A percentile compares a stretch with the other conserved stretches of the same genome.
phyloP scores from a whole-genome alignment of 2,888 invertebrate species.

The Cheilosia impressa region DNA sequence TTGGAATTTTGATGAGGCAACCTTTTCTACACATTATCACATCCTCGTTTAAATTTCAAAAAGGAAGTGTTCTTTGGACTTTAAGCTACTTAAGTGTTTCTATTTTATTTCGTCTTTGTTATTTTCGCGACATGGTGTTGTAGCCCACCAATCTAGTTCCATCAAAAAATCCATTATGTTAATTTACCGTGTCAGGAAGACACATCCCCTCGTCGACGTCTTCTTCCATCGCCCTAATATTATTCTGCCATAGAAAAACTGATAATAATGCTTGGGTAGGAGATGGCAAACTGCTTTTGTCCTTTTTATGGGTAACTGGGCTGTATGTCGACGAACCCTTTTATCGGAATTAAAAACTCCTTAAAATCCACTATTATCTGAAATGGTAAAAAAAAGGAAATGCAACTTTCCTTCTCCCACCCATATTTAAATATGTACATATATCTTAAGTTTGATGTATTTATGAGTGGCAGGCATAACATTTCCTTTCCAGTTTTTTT shows the following conservation, averaged over 20 bases:
- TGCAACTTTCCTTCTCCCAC: conserved; percentile 38
- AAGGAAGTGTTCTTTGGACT: conserved; percentile 60
- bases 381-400: conserved; percentile 43
- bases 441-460: conserved; percentile 62
- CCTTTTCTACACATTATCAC: conserved; percentile 55
- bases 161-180: conserved; percentile 73
- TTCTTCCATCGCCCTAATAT: conserved; percentile 50
- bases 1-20: conserved; percentile 53
- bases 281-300: conserved; percentile 71
- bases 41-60: conserved; percentile 57
- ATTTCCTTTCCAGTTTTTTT: conserved; percentile 29
- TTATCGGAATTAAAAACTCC: conserved; percentile 74
- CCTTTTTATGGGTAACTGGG: conserved; percentile 74
- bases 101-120: conserved; percentile 65
- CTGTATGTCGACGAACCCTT: conserved; percentile 73
- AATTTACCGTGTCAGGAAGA: conserved; percentile 72
- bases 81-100: conserved; percentile 73
- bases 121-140: conserved; percentile 62
- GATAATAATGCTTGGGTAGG: conserved; percentile 68
- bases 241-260: conserved; percentile 57
- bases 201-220: conserved; percentile 52
- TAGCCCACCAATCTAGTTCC: conserved; percentile 65
- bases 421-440: conserved; percentile 1
- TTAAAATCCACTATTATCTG: conserved; percentile 70
- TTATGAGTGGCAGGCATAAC: conserved; percentile 59